Conservation (phyloP, 2,113 vertebrate genomes). For the Sardina pilchardus region DNA sequence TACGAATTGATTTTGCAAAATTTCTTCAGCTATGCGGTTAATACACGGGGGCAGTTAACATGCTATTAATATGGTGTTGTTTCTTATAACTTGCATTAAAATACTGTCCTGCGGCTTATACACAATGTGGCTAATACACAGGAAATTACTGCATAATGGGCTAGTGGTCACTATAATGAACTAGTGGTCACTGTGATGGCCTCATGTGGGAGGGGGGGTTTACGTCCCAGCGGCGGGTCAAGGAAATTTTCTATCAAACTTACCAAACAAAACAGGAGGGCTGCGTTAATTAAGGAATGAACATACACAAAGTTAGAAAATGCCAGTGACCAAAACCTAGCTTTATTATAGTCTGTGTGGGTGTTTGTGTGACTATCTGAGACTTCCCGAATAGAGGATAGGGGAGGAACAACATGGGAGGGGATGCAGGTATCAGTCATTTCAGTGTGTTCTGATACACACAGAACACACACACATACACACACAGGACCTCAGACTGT, state of each 20-base stretch:
- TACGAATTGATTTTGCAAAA: no score
- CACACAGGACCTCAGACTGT: background rate
- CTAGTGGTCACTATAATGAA: no score
- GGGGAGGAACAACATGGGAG: background rate
- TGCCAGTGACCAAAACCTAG: constrained; percentile 42
- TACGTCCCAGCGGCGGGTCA: background rate
- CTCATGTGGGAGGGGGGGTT: background rate
- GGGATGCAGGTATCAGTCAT: background rate
- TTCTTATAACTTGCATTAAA: no score
- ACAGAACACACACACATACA: background rate
- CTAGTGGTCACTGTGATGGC: background rate
- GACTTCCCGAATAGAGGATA: background rate
- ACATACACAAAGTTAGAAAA: constrained; percentile 70
- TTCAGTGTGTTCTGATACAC: background rate
- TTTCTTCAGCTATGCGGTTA: no score
- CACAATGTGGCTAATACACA: no score
- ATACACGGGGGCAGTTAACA: no score
- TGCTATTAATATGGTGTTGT: no score
- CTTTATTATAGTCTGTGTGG: constrained; percentile 27
- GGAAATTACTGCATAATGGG: no score
- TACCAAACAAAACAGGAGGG: constrained; percentile 82
- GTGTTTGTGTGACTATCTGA: constrained; percentile 1
- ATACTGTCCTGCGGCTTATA: no score
- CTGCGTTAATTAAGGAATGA: constrained; percentile 78
- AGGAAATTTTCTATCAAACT: constrained; percentile 52